Percentiles rank a stretch among this genome's conserved stretches.
phyloP scores from a whole-genome alignment of 2,888 invertebrate species.

The Ferrisia virgata region DNA sequence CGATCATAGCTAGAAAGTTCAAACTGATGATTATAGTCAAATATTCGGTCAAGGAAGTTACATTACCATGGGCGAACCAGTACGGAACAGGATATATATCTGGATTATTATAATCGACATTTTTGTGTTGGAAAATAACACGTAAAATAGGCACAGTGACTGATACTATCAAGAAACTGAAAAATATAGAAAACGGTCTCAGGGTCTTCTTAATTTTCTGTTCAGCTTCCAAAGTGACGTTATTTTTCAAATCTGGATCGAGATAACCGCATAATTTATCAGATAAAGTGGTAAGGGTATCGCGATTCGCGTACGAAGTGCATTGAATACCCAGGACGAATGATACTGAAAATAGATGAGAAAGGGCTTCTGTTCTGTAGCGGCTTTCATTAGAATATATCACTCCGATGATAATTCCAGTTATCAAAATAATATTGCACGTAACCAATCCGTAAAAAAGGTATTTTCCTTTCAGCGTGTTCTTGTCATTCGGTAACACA shows the following conservation, averaged over 20 bases:
- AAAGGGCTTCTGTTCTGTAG: background rate
- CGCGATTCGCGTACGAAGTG: slow-evolving; percentile 3
- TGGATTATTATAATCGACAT: slow-evolving; percentile 3
- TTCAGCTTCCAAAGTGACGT: background rate
- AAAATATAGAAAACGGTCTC: background rate
- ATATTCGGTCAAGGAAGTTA: background rate
- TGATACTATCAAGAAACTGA: background rate
- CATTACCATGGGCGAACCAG: slow-evolving; percentile 5
- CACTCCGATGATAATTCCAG: background rate
- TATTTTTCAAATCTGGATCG: background rate
- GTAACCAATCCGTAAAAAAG: background rate
- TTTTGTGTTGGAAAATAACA: background rate
- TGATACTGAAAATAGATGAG: background rate
- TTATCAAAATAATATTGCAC: background rate
- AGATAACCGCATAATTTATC: background rate
- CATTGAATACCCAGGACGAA: background rate
- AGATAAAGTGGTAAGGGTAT: background rate
- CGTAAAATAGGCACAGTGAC: background rate
- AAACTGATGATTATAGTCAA: background rate
- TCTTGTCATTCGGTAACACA: background rate
- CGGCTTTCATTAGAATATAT: background rate
- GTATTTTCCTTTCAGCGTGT: background rate
- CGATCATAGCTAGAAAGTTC: background rate
- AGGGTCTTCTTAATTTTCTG: background rate
- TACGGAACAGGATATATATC: background rate